Conservation (phyloP, 2,888 invertebrate species). For the Megaustenia siamemsis region DNA sequence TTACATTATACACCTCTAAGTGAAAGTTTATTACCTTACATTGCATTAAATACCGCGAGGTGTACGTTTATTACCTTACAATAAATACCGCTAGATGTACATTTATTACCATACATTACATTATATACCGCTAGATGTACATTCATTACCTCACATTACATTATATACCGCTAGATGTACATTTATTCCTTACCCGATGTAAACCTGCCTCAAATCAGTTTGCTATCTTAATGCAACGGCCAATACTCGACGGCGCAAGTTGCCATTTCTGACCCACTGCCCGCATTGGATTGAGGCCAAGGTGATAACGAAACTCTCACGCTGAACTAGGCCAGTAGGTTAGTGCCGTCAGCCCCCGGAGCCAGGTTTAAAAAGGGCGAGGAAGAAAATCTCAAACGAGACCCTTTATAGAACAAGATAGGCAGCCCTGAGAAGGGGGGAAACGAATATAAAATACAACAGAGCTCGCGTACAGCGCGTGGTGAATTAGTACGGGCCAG, state of each 20-base stretch:
- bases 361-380: neutral
- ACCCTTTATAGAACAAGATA: neutral
- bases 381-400: neutral
- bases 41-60: too few species aligned
- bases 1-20: too few species aligned
- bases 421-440: neutral
- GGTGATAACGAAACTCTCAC: constrained; percentile 47
- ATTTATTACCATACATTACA: too few species aligned
- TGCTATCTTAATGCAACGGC: neutral
- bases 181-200: too few species aligned
- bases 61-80: too few species aligned
- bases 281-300: constrained; percentile 35
- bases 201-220: too few species aligned
- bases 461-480: constrained; percentile 16
- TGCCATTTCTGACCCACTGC: constrained; percentile 40
- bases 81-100: too few species aligned
- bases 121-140: too few species aligned
- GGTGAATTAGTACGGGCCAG: constrained; percentile 17
- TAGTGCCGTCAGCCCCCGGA: constrained; percentile 9
- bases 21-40: too few species aligned
- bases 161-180: too few species aligned
- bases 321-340: constrained; percentile 37
- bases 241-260: constrained; percentile 20
- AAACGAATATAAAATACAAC: neutral
- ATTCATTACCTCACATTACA: too few species aligned